Conservation (phyloP, 2,113 vertebrate genomes). For the Microcebus griseorufus region DNA sequence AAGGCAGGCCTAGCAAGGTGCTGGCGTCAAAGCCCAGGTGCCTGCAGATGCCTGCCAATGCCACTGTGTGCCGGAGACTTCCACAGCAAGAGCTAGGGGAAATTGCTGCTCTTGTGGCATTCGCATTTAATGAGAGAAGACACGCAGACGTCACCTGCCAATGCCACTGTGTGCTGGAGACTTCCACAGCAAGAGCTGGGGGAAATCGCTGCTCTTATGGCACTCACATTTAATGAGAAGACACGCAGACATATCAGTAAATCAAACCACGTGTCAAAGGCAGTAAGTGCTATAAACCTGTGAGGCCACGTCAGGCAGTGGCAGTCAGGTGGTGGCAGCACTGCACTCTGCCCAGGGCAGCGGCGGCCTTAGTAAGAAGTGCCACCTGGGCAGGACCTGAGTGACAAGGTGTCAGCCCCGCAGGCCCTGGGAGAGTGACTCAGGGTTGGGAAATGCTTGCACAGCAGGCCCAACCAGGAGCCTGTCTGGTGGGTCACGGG, state of each 20-base stretch:
- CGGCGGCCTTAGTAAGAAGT: too few species aligned
- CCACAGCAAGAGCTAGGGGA: too few species aligned
- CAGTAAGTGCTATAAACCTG: not conserved
- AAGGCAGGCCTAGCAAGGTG: not conserved
- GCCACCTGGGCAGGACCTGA: too few species aligned
- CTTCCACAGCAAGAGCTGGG: too few species aligned
- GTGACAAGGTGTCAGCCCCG: not conserved
- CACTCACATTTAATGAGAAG: not conserved
- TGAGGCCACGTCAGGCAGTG: not conserved
- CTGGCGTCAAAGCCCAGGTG: too few species aligned
- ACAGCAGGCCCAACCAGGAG: not conserved
- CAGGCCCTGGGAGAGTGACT: not conserved
- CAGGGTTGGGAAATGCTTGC: not conserved
- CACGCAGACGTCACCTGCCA: too few species aligned
- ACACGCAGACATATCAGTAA: fast-evolving
- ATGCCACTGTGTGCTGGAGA: not conserved
- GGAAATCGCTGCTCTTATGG: too few species aligned
- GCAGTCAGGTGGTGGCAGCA: not conserved
- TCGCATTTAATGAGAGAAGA: not conserved
- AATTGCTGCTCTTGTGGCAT: too few species aligned
- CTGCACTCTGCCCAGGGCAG: not conserved
- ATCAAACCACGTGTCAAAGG: fast-evolving
- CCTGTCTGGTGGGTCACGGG: not conserved
- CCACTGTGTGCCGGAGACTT: not conserved
- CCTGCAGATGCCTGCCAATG: fast-evolving